Evolutionary conservation across 2,888 invertebrate genomes (phyloP), one percentile per base, ranked within the genome.

Genomic region (Athrips mouffetella): DNA sequence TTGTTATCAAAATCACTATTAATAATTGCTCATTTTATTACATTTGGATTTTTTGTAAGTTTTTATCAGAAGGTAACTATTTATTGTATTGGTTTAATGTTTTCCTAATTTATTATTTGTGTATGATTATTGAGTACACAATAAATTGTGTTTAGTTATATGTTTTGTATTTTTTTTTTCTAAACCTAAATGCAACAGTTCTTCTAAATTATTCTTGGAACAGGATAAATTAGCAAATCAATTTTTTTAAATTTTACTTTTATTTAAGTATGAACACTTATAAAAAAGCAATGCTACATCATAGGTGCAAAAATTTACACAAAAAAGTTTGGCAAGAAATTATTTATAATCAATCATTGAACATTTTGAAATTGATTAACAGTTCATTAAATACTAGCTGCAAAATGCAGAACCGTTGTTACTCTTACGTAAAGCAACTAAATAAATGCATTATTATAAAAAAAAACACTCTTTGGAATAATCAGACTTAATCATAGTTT

Each of bases 261-360:
- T 79, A 79, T 79, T 80, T 78, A 73, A 69, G 75, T 78, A 73
- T 69, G 75, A 67, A 58, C 65, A 74, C 75, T 76, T 81, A 80
- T 74, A 80, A 81, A 80, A 78, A 70, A 71, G 67, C 69, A 65
- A 71, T 65, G 54, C 65, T 66, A 56, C 60, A 60, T 54, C 62
- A 65, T 56, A 53, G 62, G 70, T 74, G 76, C 68, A 65, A 58
- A 62, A 61, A 69, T 68, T 49, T 54, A 67, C 55, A 62, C 53
- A 59, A 29, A 70, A n/a, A 45, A 71, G 70, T 70, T 63, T 70
- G 74, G 75, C 74, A 73, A 74, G 66, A 72, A 30, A 51, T 33
- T 21, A 20, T 15, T 21, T 33, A 23, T 16, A 15, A 21, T 45
- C 21, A 21, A 21, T 37, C 20, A 10, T n/a, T 11, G n/a, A 30